Conservation (phyloP, 2,113 vertebrate species). For the Ceyx margarethae region DNA sequence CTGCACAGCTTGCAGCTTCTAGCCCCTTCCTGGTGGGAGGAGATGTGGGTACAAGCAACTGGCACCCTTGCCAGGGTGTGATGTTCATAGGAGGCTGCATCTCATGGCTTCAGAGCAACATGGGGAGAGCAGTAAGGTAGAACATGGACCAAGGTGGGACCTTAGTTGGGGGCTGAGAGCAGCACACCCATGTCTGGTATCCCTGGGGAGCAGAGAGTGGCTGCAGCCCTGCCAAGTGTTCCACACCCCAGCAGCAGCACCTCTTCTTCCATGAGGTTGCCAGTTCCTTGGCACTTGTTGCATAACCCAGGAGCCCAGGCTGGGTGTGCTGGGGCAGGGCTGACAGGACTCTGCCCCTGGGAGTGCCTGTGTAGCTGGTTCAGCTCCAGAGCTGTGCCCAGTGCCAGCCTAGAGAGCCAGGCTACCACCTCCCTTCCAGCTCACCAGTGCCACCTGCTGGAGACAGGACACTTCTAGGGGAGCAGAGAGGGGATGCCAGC, state of each 20-base stretch:
- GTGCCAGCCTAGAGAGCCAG: not conserved
- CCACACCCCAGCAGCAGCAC: not conserved
- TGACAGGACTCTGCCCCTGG: not conserved
- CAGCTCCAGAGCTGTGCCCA: not conserved
- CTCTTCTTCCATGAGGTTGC: not conserved
- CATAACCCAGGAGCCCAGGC: not conserved
- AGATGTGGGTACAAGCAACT: not conserved
- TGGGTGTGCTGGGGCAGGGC: not conserved
- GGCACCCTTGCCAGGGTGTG: not conserved
- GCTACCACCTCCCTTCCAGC: not conserved
- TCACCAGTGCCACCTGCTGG: conserved; percentile 11
- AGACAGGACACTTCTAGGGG: not conserved
- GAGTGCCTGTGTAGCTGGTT: not conserved
- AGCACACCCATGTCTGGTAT: fast-evolving
- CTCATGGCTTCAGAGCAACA: not conserved
- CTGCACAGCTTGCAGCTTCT: not conserved
- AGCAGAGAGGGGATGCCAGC: not conserved
- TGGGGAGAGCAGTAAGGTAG: not conserved
- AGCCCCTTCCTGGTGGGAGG: not conserved
- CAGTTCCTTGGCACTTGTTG: fast-evolving
- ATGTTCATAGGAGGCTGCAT: not conserved
- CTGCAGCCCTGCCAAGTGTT: not conserved
- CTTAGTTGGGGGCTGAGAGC: not conserved
- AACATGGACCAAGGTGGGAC: fast-evolving
- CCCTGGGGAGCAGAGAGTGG: not conserved